Conservation (phyloP, 2,113 vertebrate species). For the Gulo gulo region DNA sequence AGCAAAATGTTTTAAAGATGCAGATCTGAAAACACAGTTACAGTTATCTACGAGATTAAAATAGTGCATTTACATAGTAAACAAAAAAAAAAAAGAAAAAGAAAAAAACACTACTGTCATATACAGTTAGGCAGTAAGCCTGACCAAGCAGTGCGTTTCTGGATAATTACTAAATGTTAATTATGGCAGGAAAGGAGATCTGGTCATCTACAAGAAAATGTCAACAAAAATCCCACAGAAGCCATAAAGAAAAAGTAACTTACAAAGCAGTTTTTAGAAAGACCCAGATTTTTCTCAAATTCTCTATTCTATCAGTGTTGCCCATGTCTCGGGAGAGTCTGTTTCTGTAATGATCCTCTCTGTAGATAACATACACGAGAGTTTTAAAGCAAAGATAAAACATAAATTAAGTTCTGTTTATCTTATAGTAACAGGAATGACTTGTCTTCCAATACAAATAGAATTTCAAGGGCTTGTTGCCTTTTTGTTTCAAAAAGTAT, state of each 20-base stretch:
- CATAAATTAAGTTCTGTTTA: constrained; percentile 58
- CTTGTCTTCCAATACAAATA: constrained; percentile 54
- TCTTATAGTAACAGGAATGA: constrained; percentile 66
- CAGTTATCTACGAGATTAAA: constrained; percentile 43
- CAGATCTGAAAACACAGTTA: constrained; percentile 43
- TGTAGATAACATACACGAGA: constrained; percentile 74
- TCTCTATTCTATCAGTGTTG: constrained; percentile 77
- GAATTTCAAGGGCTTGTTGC: constrained; percentile 50
- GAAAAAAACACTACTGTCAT: constrained; percentile 19
- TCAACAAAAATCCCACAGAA: constrained; percentile 74
- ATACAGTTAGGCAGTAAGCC: constrained; percentile 50
- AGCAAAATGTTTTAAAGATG: constrained; percentile 38
- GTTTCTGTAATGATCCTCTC: constrained; percentile 78
- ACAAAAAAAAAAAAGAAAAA: neutral
- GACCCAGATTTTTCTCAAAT: constrained; percentile 79
- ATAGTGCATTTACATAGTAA: constrained; percentile 34
- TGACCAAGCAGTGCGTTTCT: constrained; percentile 68
- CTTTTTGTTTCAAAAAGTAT: neutral
- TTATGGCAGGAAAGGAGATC: constrained; percentile 53
- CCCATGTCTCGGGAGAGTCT: constrained; percentile 72
- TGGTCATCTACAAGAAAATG: constrained; percentile 67
- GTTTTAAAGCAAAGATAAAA: constrained; percentile 75
- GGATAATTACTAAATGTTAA: constrained; percentile 54
- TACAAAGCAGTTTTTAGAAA: constrained; percentile 80
- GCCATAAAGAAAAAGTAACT: constrained; percentile 76